These are phyloP conservation scores for Blastomussa wellsi DNA, from an alignment of 92 coral and sea anemone species.

Conservation along the genomic window DNA sequence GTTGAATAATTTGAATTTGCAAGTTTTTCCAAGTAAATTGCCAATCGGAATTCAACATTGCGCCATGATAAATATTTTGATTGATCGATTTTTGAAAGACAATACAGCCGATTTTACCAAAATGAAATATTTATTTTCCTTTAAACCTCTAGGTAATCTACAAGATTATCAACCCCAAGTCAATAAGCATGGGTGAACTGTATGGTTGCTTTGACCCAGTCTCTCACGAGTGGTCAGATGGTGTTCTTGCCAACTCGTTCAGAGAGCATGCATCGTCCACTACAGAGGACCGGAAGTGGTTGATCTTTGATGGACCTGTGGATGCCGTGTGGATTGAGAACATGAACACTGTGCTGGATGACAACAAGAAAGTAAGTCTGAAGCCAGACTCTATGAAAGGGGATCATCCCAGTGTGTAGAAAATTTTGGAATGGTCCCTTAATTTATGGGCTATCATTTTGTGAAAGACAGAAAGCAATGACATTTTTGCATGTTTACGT, in stretches of 20 bases:
- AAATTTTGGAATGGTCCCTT: no score
- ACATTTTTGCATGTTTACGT: no score
- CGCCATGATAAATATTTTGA: no score
- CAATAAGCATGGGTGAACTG: conserved; percentile 91
- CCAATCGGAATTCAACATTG: no score
- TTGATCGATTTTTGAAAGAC: no score
- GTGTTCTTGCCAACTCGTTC: conserved; percentile 93
- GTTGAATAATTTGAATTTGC: no score
- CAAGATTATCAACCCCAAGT: conserved; percentile 95
- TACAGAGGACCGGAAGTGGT: conserved; percentile 92
- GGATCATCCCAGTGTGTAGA: no score
- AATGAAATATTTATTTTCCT: not conserved
- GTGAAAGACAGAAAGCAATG: no score
- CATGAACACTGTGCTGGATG: conserved; percentile 98
- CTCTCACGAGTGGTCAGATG: conserved; percentile 99
- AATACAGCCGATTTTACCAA: no score
- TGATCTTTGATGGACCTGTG: conserved; percentile 95
- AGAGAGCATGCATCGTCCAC: conserved; percentile 94
- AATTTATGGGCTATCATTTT: no score
- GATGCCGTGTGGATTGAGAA: conserved; percentile 99
- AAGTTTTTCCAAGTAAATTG: no score
- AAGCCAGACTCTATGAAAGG: no score
- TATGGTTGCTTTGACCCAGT: conserved; percentile 96
- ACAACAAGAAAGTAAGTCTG: conserved; percentile 83
- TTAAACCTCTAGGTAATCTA: conserved; percentile 63